A percentile compares a stretch with the other conserved stretches of the same genome.
phyloP scores from a whole-genome alignment of 2,888 invertebrate species.

The Hemithea aestivaria region DNA sequence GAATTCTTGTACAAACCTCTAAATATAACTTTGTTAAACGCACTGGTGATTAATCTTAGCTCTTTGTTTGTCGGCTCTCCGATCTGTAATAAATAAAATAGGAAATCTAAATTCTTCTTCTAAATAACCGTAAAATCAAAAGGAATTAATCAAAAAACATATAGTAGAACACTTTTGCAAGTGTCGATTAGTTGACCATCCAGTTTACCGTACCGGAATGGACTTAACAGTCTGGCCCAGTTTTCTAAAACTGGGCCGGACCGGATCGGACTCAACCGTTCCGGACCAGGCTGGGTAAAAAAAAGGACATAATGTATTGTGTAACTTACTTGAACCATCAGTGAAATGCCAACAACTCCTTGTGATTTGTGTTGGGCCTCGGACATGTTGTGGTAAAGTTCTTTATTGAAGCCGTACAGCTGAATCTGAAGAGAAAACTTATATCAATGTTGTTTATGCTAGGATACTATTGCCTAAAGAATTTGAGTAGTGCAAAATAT shows the following conservation, averaged over 20 bases:
- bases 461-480: no score
- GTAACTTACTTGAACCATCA: slow-evolving; percentile 93
- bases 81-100: slow-evolving; percentile 78
- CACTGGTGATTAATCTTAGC: slow-evolving; percentile 90
- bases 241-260: no score
- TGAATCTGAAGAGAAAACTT: slow-evolving; percentile 85
- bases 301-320: not conserved
- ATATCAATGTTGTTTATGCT: no score
- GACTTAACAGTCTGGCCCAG: no score
- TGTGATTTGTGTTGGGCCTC: slow-evolving; percentile 98
- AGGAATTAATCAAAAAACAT: no score
- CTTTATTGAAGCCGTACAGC: slow-evolving; percentile 97
- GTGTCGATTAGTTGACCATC: no score
- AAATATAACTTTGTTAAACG: slow-evolving; percentile 90
- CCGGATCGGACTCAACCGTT: no score
- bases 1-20: slow-evolving; percentile 91
- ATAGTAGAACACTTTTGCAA: no score
- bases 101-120: not conserved
- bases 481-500: no score
- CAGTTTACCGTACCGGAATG: no score
- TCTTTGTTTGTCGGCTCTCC: slow-evolving; percentile 92
- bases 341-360: slow-evolving; percentile 95
- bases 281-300: no score
- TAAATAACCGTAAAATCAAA: no score
- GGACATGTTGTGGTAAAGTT: slow-evolving; percentile 97